Conservation (phyloP, 2,888 invertebrate species). For the Lissonota sp. region DNA sequence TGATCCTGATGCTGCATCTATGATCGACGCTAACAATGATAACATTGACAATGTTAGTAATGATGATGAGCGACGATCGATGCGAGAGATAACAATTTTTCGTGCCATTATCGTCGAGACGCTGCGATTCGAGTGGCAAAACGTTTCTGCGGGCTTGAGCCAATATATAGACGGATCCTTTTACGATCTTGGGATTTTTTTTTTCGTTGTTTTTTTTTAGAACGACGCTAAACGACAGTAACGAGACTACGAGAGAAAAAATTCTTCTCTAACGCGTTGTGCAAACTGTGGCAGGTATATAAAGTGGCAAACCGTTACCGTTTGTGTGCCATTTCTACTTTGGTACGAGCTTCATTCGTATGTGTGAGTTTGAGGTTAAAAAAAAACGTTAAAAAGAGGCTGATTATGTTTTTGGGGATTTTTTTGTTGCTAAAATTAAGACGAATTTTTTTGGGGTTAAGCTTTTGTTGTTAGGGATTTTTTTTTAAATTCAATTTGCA, state of each 20-base stretch:
- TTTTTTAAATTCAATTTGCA: too few species aligned
- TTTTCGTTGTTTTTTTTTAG: neutral
- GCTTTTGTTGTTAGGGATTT: too few species aligned
- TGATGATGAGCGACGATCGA: constrained; percentile 1
- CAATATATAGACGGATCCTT: constrained; percentile 60
- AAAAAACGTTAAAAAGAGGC: too few species aligned
- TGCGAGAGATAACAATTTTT: constrained; percentile 33
- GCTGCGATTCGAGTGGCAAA: constrained; percentile 51
- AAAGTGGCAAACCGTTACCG: constrained; percentile 66
- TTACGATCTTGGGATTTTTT: too few species aligned
- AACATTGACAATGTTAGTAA: constrained; percentile 52
- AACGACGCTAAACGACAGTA: constrained; percentile 68
- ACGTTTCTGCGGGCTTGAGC: neutral
- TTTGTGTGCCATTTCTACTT: neutral
- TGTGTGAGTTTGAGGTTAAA: neutral
- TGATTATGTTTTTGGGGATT: neutral
- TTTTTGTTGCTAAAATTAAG: neutral
- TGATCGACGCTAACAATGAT: neutral
- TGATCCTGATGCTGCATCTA: constrained; percentile 55
- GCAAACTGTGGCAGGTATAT: constrained; percentile 68
- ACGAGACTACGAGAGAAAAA: constrained; percentile 65
- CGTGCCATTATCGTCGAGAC: constrained; percentile 54
- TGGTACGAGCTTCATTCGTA: too few species aligned
- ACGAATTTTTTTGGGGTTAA: too few species aligned
- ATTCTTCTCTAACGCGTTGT: constrained; percentile 69